phyloP scores from a whole-genome alignment of 2,888 invertebrate species.

The Megalurothrips usitatus region DNA sequence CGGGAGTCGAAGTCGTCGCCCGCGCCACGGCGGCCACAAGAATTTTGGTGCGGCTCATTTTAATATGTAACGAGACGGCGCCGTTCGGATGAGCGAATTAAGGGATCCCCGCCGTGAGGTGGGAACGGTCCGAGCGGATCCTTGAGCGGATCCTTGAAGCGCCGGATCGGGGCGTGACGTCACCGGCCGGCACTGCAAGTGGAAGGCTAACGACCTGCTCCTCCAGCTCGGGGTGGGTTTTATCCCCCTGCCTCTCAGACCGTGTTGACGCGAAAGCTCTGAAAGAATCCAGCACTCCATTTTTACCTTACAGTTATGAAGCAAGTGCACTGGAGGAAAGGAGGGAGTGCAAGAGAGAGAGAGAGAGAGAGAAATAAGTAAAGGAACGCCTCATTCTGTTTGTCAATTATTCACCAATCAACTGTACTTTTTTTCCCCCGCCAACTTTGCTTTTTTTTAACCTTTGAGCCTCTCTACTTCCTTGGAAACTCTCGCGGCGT shows the following conservation, averaged over 20 bases:
- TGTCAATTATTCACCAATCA: conserved; percentile 26
- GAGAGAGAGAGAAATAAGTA: background rate
- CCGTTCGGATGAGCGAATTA: background rate
- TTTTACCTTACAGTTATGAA: conserved; percentile 7
- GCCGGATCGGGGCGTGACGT: too few species aligned
- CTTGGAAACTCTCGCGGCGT: conserved; percentile 1
- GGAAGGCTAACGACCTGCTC: too few species aligned
- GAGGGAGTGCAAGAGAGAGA: background rate
- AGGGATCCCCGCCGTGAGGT: background rate
- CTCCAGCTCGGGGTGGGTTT: too few species aligned
- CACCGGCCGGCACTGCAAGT: too few species aligned
- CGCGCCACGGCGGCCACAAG: background rate
- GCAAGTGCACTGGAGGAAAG: background rate
- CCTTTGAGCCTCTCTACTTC: conserved; percentile 22
- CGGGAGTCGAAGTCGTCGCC: background rate
- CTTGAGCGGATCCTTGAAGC: too few species aligned
- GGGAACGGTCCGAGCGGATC: background rate
- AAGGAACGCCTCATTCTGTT: conserved; percentile 20
- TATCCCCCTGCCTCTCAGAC: too few species aligned
- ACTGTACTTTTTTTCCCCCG: conserved; percentile 5
- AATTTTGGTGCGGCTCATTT: conserved; percentile 5
- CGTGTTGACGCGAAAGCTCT: too few species aligned
- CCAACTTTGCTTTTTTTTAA: conserved; percentile 25
- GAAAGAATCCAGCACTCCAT: background rate
- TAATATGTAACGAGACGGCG: conserved; percentile 14